Evolutionary conservation across 2,888 invertebrate genomes (phyloP), one percentile per base, ranked within the genome.

Genomic region (Chaetoderma sp.): DNA sequence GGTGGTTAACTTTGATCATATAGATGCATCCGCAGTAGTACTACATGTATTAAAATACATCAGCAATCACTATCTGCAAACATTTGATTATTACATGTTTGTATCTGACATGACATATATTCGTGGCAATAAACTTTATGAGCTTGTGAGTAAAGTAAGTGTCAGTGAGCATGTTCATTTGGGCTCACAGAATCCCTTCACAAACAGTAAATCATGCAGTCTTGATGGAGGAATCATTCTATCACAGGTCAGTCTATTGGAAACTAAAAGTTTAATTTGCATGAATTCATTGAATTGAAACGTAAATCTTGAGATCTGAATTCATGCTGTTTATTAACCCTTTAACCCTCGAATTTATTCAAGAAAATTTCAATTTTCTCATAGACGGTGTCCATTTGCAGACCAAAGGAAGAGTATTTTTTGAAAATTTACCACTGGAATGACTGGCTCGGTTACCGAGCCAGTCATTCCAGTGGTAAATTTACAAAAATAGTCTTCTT

Each of bases 11-110:
- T 95, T 96, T 83, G 93, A 94, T 0, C 95, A 95, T 84, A 92
- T 91, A 0, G 90, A 89, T 75, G 91, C 88, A 85, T 90, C 92
- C 84, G 89, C 94, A 18, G 90, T 93, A 74, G 94, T 95, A 0
- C 94, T 96, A 86, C 94, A 95, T 83, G 91, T 93, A 23, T 89
- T 97, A 49, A 95, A 95, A 84, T 96, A 96, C 84, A 91, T 97
- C 13, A 92, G 92, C 0, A 95, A 96, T 77, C 94, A 94, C 84
- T 95, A 93, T 87, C 88, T 93, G 36, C 93, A 96, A 77, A 93
- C 93, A 77, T 98, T 93, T 86, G 96, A 98, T 86, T 98, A 94
- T 88, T 97, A 96, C 88, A 93, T 94, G 84, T 88, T 98, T 56
- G 90, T 93, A 52, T 92, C 93, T 47, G 98, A 98, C 86, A 90